Percentiles rank a stretch among this genome's conserved stretches.
Evolutionary conservation across 2,888 invertebrate genomes (phyloP).

Genomic region (Archips xylosteana): DNA sequence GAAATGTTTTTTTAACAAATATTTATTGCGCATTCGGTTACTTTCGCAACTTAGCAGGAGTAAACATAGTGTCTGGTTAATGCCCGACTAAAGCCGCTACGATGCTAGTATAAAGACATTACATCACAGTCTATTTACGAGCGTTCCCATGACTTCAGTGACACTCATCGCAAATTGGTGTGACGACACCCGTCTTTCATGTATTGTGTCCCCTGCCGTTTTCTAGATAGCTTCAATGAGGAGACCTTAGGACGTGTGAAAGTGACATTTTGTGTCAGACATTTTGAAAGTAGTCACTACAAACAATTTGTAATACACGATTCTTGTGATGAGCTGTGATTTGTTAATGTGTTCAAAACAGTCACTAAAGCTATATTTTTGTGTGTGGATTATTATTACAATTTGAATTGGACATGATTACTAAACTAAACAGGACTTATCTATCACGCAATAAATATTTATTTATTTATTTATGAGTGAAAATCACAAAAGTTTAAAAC

Average conservation of each 20-base stretch:
- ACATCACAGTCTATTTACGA: constrained; percentile 16
- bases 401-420: too few relatives aligned
- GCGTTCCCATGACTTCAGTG: constrained; percentile 39
- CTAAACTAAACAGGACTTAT: too few relatives aligned
- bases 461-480: too few relatives aligned
- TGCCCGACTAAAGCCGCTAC: not conserved
- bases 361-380: too few relatives aligned
- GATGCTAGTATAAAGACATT: constrained; percentile 11
- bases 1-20: too few relatives aligned
- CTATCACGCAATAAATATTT: too few relatives aligned
- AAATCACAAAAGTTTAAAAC: too few relatives aligned
- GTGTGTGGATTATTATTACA: too few relatives aligned
- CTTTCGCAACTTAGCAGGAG: not conserved
- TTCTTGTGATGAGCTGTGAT: too few relatives aligned
- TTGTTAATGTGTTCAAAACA: too few relatives aligned
- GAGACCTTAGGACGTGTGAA: constrained; percentile 15
- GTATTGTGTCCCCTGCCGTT: not conserved
- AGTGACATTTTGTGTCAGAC: not conserved
- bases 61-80: not conserved
- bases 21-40: not conserved
- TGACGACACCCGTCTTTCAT: constrained; percentile 23
- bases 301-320: too few relatives aligned
- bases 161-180: constrained; percentile 29
- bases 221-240: not conserved
- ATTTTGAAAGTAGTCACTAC: too few relatives aligned